Percentiles rank a stretch among this genome's conserved stretches.
Evolutionary conservation across 2,113 vertebrate genomes (phyloP).

Genomic region (Ondatra zibethicus): DNA sequence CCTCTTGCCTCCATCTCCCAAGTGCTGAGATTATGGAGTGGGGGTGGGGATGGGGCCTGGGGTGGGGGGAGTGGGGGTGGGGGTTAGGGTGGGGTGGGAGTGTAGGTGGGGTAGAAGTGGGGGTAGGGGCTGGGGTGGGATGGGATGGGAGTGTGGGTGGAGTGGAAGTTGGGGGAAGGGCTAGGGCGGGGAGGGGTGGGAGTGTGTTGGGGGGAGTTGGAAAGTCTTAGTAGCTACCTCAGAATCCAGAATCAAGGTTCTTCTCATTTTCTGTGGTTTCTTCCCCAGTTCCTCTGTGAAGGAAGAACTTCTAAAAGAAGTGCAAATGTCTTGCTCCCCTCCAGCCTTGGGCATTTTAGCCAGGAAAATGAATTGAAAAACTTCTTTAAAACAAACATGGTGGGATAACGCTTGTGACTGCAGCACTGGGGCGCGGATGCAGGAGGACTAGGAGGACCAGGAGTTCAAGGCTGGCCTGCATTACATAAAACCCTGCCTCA

Average conservation of each 20-base stretch:
- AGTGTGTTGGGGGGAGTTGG: background rate
- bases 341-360: background rate
- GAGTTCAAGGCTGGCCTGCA: background rate
- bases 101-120: too few relatives aligned
- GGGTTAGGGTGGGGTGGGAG: too few relatives aligned
- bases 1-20: background rate
- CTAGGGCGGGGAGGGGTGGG: too few relatives aligned
- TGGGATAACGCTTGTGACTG: background rate
- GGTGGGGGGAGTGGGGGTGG: too few relatives aligned
- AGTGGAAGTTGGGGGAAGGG: too few relatives aligned
- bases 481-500: background rate
- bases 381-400: background rate
- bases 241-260: background rate
- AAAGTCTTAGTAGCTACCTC: background rate
- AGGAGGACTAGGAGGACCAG: background rate
- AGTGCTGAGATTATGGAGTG: background rate
- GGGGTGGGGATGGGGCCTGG: too few relatives aligned
- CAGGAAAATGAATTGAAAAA: background rate
- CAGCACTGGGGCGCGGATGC: background rate
- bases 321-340: too few relatives aligned
- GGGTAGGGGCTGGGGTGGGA: too few relatives aligned
- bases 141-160: too few relatives aligned
- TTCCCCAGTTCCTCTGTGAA: background rate
- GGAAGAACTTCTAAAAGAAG: background rate
- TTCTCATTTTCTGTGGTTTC: background rate